A percentile compares a stretch with the other conserved stretches of the same genome.
Evolutionary conservation across 2,888 invertebrate species (phyloP).

Genomic region (Drosophila demipolita): DNA sequence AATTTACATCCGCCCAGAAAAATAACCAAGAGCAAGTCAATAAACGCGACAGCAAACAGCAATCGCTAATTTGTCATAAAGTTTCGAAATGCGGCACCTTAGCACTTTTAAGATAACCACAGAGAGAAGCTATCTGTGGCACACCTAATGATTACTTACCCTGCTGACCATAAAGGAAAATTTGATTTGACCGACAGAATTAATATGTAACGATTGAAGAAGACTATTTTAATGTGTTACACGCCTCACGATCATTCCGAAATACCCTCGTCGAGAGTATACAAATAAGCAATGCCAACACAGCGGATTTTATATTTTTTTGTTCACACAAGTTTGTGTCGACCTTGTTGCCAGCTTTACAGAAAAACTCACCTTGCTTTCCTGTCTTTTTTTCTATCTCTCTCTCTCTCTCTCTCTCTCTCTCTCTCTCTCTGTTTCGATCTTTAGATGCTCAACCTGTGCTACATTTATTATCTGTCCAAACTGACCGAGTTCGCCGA

Average conservation of each 20-base stretch:
- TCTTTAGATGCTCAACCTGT: slow-evolving; percentile 85
- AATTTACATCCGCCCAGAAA: slow-evolving; percentile 63
- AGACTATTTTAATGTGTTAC: not conserved
- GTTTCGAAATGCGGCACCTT: slow-evolving; percentile 38
- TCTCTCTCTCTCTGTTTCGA: not conserved
- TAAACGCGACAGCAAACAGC: slow-evolving; percentile 41
- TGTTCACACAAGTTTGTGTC: slow-evolving; percentile 29
- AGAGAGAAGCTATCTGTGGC: not conserved
- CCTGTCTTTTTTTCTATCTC: not conserved
- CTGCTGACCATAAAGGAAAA: not conserved
- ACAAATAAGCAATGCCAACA: slow-evolving; percentile 23
- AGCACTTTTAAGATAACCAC: slow-evolving; percentile 14
- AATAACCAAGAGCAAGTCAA: slow-evolving; percentile 40
- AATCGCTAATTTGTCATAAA: slow-evolving; percentile 14
- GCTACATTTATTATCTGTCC: slow-evolving; percentile 94
- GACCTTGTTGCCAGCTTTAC: slow-evolving; percentile 45
- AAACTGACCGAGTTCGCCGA: slow-evolving; percentile 96
- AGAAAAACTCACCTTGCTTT: not conserved
- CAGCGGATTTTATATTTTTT: slow-evolving; percentile 12
- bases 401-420: not conserved
- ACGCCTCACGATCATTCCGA: not conserved
- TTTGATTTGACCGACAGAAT: not conserved
- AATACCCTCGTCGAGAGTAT: not conserved
- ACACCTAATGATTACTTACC: not conserved
- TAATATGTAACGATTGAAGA: not conserved